phyloP scores from a whole-genome alignment of 2,888 invertebrate genomes.

The Tinea semifulvella region DNA sequence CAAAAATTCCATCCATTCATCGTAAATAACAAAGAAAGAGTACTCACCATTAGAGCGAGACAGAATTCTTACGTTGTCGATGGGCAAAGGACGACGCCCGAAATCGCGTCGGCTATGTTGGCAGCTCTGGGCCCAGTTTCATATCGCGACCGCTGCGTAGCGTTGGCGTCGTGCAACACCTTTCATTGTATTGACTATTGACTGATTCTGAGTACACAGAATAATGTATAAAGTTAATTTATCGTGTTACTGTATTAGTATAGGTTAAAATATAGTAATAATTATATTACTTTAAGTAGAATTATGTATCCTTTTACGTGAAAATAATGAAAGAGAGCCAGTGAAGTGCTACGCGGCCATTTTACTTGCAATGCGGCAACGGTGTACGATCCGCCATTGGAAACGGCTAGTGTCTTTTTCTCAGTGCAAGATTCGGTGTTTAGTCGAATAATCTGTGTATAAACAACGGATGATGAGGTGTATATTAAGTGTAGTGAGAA shows the following conservation, averaged over 20 bases:
- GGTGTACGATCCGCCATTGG: slow-evolving; percentile 78
- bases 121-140: slow-evolving; percentile 56
- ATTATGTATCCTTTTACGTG: slow-evolving; percentile 62
- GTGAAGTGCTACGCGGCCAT: slow-evolving; percentile 72
- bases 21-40: no score
- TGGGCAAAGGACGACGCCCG: slow-evolving; percentile 41
- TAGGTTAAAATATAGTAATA: slow-evolving; percentile 56
- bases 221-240: slow-evolving; percentile 73
- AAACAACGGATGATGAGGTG: slow-evolving; percentile 62
- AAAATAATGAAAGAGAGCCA: slow-evolving; percentile 60
- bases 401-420: slow-evolving; percentile 73
- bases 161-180: slow-evolving; percentile 74
- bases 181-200: slow-evolving; percentile 79
- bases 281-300: slow-evolving; percentile 63
- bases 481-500: slow-evolving; percentile 66
- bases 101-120: slow-evolving; percentile 51
- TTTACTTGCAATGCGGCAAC: slow-evolving; percentile 78
- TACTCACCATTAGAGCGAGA: slow-evolving; percentile 28
- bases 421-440: slow-evolving; percentile 68
- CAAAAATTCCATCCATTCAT: no score
- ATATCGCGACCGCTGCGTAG: slow-evolving; percentile 65
- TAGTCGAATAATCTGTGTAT: slow-evolving; percentile 59
- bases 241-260: slow-evolving; percentile 63
- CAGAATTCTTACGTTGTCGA: slow-evolving; percentile 37
- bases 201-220: slow-evolving; percentile 70